phyloP scores from a whole-genome alignment of 2,888 invertebrate genomes.

The Drosophila kambysellisi region DNA sequence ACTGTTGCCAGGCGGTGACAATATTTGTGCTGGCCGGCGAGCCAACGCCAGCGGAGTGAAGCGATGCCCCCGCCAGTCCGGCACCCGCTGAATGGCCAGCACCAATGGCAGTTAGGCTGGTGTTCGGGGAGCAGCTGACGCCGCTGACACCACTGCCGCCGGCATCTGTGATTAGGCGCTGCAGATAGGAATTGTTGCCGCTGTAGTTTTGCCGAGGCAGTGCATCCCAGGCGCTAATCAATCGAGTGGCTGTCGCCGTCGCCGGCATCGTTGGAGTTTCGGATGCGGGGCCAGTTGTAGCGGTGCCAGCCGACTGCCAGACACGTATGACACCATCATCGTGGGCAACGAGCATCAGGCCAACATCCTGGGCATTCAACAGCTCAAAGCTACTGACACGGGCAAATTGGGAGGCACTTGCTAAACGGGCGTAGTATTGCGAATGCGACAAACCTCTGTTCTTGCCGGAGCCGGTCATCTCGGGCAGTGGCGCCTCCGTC shows the following conservation, averaged over 20 bases:
- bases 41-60: background rate
- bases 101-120: conserved; percentile 4
- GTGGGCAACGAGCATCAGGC: conserved; percentile 89
- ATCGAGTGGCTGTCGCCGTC: conserved; percentile 85
- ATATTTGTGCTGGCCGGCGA: conserved; percentile 86
- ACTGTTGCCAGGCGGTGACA: conserved; percentile 94
- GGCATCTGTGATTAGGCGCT: conserved; percentile 28
- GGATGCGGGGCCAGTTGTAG: background rate
- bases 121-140: background rate
- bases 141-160: background rate
- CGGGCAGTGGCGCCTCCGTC: conserved; percentile 19
- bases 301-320: conserved; percentile 81
- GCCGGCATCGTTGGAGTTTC: background rate
- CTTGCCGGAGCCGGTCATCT: conserved; percentile 1
- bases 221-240: conserved; percentile 95
- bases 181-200: conserved; percentile 42
- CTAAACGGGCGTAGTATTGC: background rate
- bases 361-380: conserved; percentile 93
- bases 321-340: conserved; percentile 89
- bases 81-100: background rate
- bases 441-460: background rate
- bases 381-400: conserved; percentile 94
- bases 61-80: conserved; percentile 1
- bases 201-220: conserved; percentile 85
- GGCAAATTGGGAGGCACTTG: conserved; percentile 80